phyloP scores from a whole-genome alignment of 2,797 vertebrate genomes.

The Sebastiscus albofasciatus region DNA sequence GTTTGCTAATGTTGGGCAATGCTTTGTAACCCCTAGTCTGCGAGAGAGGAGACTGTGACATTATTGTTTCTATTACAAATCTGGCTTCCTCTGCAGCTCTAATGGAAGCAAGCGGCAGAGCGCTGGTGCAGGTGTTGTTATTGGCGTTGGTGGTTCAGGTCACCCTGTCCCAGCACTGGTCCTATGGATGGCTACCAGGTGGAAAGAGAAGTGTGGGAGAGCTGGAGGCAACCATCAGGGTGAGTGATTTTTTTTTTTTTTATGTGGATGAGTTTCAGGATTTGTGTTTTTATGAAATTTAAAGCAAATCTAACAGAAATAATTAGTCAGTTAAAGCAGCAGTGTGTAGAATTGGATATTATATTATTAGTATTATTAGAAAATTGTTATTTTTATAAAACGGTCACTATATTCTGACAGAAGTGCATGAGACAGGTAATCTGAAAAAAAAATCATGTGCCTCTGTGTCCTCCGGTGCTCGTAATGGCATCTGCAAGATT shows the following conservation, averaged over 20 bases:
- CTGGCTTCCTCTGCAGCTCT: constrained; percentile 66
- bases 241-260: constrained; percentile 50
- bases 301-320: constrained; percentile 4
- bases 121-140: constrained; percentile 78
- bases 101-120: constrained; percentile 78
- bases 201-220: constrained; percentile 84
- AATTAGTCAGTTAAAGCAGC: no score
- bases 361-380: no score
- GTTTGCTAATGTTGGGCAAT: constrained; percentile 39
- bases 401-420: no score
- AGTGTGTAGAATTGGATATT: no score
- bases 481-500: no score
- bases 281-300: constrained; percentile 39
- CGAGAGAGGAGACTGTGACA: constrained; percentile 40
- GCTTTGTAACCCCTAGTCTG: constrained; percentile 33
- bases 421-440: no score
- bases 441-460: no score
- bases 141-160: constrained; percentile 80
- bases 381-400: no score
- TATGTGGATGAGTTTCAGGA: constrained; percentile 25
- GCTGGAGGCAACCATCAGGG: constrained; percentile 83
- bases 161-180: constrained; percentile 84
- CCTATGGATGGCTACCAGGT: constrained; percentile 86
- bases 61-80: constrained; percentile 53
- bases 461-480: no score